Evolutionary conservation across 2,113 vertebrate species (phyloP).

Genomic region (Ochotona princeps): DNA sequence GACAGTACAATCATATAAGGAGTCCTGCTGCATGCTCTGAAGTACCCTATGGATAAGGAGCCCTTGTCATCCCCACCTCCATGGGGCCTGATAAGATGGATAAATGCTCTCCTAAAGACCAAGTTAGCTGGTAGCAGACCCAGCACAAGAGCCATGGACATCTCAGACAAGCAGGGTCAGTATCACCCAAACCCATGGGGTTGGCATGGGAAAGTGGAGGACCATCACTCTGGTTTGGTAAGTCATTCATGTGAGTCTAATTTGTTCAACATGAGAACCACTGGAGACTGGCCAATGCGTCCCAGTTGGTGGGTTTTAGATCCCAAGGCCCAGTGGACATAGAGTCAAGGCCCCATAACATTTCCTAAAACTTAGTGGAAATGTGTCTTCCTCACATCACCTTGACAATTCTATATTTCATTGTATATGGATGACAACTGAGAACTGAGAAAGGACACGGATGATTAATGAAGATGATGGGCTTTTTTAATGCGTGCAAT

Average conservation of each 20-base stretch:
- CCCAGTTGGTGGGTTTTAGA: neutral
- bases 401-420: neutral
- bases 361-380: neutral
- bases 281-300: neutral
- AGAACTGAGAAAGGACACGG: neutral
- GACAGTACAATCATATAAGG: neutral
- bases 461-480: neutral
- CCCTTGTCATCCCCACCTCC: neutral
- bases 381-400: neutral
- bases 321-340: neutral
- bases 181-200: neutral
- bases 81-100: neutral
- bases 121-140: slow-evolving; percentile 50
- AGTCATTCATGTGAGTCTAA: neutral
- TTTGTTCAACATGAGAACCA: neutral
- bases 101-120: neutral
- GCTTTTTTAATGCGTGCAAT: neutral
- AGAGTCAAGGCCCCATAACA: neutral
- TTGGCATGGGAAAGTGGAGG: neutral
- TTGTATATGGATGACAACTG: neutral
- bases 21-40: neutral
- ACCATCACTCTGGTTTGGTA: neutral
- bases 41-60: neutral
- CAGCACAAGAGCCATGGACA: neutral
- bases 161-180: neutral